Conservation (phyloP, 2,888 invertebrate genomes). For the Agonum fuliginosum region DNA sequence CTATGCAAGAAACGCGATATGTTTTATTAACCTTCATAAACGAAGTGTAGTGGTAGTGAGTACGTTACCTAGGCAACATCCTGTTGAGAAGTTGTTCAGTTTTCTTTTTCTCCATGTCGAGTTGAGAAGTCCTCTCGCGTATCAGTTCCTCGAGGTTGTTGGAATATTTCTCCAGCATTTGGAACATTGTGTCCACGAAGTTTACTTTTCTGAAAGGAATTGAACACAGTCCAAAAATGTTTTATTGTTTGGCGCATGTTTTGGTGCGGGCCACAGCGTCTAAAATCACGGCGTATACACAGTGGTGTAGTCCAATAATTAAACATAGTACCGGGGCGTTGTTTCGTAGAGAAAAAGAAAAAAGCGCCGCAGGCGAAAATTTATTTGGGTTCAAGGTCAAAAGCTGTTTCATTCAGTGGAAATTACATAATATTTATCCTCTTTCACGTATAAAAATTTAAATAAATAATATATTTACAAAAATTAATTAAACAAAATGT, state of each 20-base stretch:
- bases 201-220: conserved; percentile 85
- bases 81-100: conserved; percentile 93
- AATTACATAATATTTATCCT: no score
- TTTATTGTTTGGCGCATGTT: background rate
- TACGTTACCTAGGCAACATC: conserved; percentile 86
- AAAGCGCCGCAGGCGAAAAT: no score
- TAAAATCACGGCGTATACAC: no score
- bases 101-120: conserved; percentile 96
- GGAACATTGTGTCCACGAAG: conserved; percentile 97
- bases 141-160: conserved; percentile 96
- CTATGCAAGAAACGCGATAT: conserved; percentile 71
- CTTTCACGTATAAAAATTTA: no score
- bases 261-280: no score
- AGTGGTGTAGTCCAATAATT: no score
- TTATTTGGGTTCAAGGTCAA: no score
- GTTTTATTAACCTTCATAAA: conserved; percentile 32
- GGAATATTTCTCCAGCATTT: conserved; percentile 97
- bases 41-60: conserved; percentile 6
- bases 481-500: no score
- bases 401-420: no score
- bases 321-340: no score
- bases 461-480: no score
- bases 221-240: background rate
- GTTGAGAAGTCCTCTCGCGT: conserved; percentile 92
- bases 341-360: no score